phyloP scores from a whole-genome alignment of 2,797 vertebrate species.

The Rachycentron canadum region DNA sequence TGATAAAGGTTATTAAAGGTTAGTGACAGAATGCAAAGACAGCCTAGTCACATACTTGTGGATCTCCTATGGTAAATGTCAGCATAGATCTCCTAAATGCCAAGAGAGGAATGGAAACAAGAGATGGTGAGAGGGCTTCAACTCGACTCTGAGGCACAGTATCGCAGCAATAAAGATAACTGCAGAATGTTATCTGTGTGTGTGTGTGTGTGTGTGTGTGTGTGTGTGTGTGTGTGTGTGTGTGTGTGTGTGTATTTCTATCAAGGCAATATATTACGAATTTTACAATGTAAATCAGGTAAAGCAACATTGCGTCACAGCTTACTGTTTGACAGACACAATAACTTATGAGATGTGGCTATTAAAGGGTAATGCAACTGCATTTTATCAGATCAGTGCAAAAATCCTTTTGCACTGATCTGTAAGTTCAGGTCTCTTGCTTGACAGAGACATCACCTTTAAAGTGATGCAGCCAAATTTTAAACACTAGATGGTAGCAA shows the following conservation, averaged over 20 bases:
- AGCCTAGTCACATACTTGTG: slow-evolving; percentile 65
- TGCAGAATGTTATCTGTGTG: slow-evolving; percentile 19
- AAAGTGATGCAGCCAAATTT: background rate
- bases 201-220: too few species aligned
- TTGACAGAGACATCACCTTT: background rate
- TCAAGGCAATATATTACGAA: background rate
- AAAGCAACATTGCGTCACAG: background rate
- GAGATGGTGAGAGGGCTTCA: slow-evolving; percentile 61
- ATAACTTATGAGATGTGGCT: background rate
- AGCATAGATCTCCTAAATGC: slow-evolving; percentile 68
- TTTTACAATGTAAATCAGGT: slow-evolving; percentile 3
- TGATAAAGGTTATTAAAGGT: slow-evolving; percentile 45
- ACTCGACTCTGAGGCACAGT: slow-evolving; percentile 50
- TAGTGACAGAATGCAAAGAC: slow-evolving; percentile 61
- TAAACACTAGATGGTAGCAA: slow-evolving; percentile 60
- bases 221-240: too few species aligned
- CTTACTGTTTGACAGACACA: background rate
- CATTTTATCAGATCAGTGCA: background rate
- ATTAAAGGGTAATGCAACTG: background rate
- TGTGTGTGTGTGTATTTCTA: slow-evolving; percentile 20
- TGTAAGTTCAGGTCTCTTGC: background rate
- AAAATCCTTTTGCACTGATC: background rate
- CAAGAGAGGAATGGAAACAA: slow-evolving; percentile 73
- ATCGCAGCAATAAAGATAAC: slow-evolving; percentile 27
- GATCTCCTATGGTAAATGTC: slow-evolving; percentile 69